A percentile compares a stretch with the other conserved stretches of the same genome.
phyloP scores from a whole-genome alignment of 64 coral and sea anemone genomes.

The Actinia tenebrosa region DNA sequence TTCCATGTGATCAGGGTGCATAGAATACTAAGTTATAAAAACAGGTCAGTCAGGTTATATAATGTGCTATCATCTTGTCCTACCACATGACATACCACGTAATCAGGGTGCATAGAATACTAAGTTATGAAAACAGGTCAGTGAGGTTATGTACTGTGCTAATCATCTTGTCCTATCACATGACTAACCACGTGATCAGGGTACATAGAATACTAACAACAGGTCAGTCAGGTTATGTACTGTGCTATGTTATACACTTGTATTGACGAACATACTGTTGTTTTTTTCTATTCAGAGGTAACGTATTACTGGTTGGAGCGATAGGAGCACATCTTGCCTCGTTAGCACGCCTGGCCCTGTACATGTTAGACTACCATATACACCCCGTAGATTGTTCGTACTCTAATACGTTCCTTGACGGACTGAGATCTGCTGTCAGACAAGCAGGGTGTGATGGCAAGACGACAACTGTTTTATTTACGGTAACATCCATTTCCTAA shows the following conservation, averaged over 20 bases:
- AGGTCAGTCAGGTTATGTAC: constrained; percentile 40
- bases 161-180: constrained; percentile 66
- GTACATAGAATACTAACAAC: constrained; percentile 88
- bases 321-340: constrained; percentile 81
- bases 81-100: constrained; percentile 84
- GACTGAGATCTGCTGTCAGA: constrained; percentile 83
- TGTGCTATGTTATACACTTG: background rate
- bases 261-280: background rate
- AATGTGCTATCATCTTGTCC: constrained; percentile 32
- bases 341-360: constrained; percentile 69
- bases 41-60: constrained; percentile 58
- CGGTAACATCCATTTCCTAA: constrained; percentile 20
- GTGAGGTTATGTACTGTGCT: background rate
- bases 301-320: constrained; percentile 77
- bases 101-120: constrained; percentile 77
- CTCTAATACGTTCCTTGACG: constrained; percentile 85
- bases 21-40: constrained; percentile 80
- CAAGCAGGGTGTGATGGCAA: constrained; percentile 97
- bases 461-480: constrained; percentile 81
- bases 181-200: constrained; percentile 84
- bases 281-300: constrained; percentile 50
- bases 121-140: constrained; percentile 92
- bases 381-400: constrained; percentile 89
- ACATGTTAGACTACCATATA: constrained; percentile 88
- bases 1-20: constrained; percentile 86